These are phyloP conservation scores for Pogonocherus hispidulus DNA, from an alignment of 2,888 invertebrate species.

Conservation along the genomic window DNA sequence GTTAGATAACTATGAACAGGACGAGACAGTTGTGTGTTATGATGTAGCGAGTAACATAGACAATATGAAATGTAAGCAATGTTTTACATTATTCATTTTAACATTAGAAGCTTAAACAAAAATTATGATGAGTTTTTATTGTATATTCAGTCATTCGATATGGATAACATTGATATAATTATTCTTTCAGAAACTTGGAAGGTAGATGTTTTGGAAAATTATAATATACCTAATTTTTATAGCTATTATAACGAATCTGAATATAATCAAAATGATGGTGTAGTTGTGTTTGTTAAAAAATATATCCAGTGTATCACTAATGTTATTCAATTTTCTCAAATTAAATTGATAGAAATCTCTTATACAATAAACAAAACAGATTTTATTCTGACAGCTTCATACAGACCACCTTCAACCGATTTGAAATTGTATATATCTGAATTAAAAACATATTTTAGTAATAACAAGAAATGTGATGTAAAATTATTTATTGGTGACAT, in stretches of 20 bases:
- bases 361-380: constrained; percentile 8
- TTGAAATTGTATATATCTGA: constrained; percentile 4
- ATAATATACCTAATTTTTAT: constrained; percentile 7
- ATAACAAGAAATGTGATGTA: constrained; percentile 8
- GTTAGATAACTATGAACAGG: background rate
- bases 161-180: constrained; percentile 20
- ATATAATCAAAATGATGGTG: constrained; percentile 25
- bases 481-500: constrained; percentile 26
- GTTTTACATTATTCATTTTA: constrained; percentile 19
- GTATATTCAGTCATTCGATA: constrained; percentile 8
- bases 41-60: background rate
- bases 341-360: constrained; percentile 13
- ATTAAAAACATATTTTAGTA: constrained; percentile 12
- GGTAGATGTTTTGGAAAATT: constrained; percentile 7
- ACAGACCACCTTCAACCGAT: constrained; percentile 27
- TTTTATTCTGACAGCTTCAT: constrained; percentile 15
- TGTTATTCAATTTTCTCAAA: constrained; percentile 12
- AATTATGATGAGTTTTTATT: constrained; percentile 16
- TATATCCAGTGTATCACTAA: background rate
- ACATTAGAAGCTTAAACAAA: constrained; percentile 17
- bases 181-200: constrained; percentile 21
- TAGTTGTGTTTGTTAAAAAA: constrained; percentile 18
- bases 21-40: constrained; percentile 7
- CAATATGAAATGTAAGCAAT: background rate
- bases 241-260: constrained; percentile 18